Base-by-base conservation (phyloP, 2,888 invertebrate species). In the Xanthorhoe spadicearia region DNA sequence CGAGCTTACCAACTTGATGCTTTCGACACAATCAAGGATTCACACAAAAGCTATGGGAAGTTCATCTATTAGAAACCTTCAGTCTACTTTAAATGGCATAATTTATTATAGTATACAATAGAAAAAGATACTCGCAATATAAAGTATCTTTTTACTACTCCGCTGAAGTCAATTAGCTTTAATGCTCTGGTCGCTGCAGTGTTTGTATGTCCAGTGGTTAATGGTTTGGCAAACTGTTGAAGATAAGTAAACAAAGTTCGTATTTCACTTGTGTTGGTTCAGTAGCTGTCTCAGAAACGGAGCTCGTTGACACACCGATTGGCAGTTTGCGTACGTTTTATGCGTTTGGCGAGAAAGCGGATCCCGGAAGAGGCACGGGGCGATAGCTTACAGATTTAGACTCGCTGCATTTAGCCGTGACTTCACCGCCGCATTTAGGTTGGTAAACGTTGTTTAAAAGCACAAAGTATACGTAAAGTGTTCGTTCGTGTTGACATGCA, bases 361-460 rank as follows among this genome's bases (percentile, higher is more conserved):
- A 84, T 85, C 86, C 86, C 87, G 88, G 89, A 89, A 89, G 86
- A 83, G 81, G 80, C 81, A 81, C 81, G 77, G n/a, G n/a, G 61
- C 79, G 82, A 86, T 84, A 80, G 82, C 81, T 82, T 85, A 89
- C 89, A 79, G 84, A 90, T 89, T 90, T 90, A 91, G 89, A 85
- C 79, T 75, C 74, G 84, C 87, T 89, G 87, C 87, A 88, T 91
- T 90, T 90, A 88, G 88, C 87, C 76, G 82, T 90, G 89, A 90
- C 87, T 88, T 91, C 90, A 91, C 78, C 78, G 79, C 77, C 83
- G 84, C 82, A 87, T 86, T 86, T 77, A 74, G 73, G 72, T 80
- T 76, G 70, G 70, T 72, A 68, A 67, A 74, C 72, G 75, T 75
- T 71, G 74, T 75, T 71, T 70, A 71, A 69, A 73, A 73, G 68